Evolutionary conservation across 2,888 invertebrate genomes (phyloP), one percentile per base, ranked within the genome.

Genomic region (Diarsia brunnea): DNA sequence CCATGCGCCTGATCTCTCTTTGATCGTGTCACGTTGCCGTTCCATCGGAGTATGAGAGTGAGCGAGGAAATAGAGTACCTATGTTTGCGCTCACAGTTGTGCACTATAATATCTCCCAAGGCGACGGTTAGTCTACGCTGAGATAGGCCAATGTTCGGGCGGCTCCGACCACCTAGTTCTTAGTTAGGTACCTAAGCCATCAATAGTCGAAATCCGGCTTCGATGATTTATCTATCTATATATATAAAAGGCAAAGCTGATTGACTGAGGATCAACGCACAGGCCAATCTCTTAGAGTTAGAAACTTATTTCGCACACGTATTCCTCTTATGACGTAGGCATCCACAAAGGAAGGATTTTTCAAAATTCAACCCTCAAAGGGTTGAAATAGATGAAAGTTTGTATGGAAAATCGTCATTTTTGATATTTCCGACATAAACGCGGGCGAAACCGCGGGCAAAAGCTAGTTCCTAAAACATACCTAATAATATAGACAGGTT

Each of bases 401-500:
- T 31, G 2, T 3, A 31, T 31, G 31, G 31, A 31, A 31, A 31
- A 31, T 31, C 31, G 31, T 3, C 31, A 31, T 31, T 3, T 31
- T 3, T 31, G 2, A 31, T 31, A 31, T 31, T 31, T 31, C 31
- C 31, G 31, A 31, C 31, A 31, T 31, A 3, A 2, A 31, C 38
- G 38, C 38, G 38, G 7, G 38, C 38, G 38, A 38, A 5, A 38
- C 38, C 38, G 38, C 5, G 38, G 38, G 38, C 38, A 38, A 38
- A 38, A 38, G 7, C 38, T 7, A 31, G 31, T 3, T 31, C 1
- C 38, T 38, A 38, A 38, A 0, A 21, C 74, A 55, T 95, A 97
- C 98, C 98, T 85, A 99, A 95, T 87, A 99, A 96, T 92, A 99
- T 99, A 90, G 98, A 98, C 85, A 99, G 96, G 86, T 98, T 98